Conservation (phyloP, 2,888 invertebrate genomes). For the Lepidochrysops patricia region DNA sequence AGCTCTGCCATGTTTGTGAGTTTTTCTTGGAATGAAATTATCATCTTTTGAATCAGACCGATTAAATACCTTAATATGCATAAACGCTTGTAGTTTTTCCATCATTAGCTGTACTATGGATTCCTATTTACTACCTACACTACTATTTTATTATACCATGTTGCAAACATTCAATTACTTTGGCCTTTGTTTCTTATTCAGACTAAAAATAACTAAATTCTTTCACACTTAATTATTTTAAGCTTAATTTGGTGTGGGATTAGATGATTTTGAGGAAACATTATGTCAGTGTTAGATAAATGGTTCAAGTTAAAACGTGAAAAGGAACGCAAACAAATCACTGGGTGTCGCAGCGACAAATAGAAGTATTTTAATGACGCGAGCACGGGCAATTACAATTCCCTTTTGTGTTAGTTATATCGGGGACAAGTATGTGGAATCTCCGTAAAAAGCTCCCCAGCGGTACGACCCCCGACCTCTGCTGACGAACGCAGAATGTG, state of each 20-base stretch:
- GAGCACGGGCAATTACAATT: slow-evolving; percentile 51
- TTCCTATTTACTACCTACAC: not conserved
- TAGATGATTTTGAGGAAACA: slow-evolving; percentile 19
- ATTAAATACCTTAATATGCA: not conserved
- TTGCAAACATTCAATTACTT: too few relatives aligned
- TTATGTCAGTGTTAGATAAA: slow-evolving; percentile 23
- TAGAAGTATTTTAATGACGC: slow-evolving; percentile 67
- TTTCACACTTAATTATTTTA: not conserved
- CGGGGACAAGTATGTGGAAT: slow-evolving; percentile 33
- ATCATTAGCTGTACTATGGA: not conserved
- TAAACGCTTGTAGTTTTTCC: not conserved
- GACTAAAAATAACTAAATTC: not conserved
- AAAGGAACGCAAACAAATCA: slow-evolving; percentile 56
- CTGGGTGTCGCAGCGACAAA: slow-evolving; percentile 48
- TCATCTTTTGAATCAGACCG: not conserved
- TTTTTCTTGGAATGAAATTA: not conserved
- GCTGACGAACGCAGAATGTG: not conserved
- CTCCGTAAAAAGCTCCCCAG: slow-evolving; percentile 44
- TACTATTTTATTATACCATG: too few relatives aligned
- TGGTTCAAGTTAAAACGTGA: slow-evolving; percentile 31
- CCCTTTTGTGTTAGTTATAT: slow-evolving; percentile 36
- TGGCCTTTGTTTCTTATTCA: too few relatives aligned
- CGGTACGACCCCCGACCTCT: slow-evolving; percentile 38
- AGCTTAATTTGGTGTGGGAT: not conserved
- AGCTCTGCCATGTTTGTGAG: not conserved